Evolutionary conservation across 2,113 vertebrate genomes (phyloP).

Genomic region (Oncorhynchus nerka): DNA sequence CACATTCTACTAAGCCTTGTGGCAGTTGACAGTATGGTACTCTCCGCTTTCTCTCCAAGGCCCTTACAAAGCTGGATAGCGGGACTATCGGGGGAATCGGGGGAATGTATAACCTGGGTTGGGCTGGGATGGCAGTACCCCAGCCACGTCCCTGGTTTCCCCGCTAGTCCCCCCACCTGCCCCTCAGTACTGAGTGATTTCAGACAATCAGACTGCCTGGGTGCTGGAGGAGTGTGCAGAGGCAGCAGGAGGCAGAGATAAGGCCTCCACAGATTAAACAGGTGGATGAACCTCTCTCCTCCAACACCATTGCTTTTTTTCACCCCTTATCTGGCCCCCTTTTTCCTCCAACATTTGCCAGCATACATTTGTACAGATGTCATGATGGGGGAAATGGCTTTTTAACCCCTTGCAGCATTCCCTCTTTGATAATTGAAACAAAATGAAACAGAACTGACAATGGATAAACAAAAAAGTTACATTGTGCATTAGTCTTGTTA

Average conservation of each 20-base stretch:
- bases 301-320: slow-evolving; percentile 59
- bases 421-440: slow-evolving; percentile 56
- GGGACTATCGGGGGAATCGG: neutral
- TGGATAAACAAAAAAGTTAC: neutral
- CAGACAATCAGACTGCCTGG: slow-evolving; percentile 61
- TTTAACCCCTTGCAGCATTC: slow-evolving; percentile 63
- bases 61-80: slow-evolving; percentile 18
- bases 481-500: neutral
- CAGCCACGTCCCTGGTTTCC: slow-evolving; percentile 10
- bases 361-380: slow-evolving; percentile 73
- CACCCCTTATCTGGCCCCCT: slow-evolving; percentile 64
- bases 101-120: neutral
- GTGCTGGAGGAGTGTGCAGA: slow-evolving; percentile 63
- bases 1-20: neutral
- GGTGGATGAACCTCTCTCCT: slow-evolving; percentile 78
- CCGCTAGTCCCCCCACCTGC: neutral
- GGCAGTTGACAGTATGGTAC: slow-evolving; percentile 44
- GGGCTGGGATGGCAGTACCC: slow-evolving; percentile 20
- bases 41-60: slow-evolving; percentile 24
- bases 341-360: slow-evolving; percentile 65
- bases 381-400: slow-evolving; percentile 74
- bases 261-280: slow-evolving; percentile 78
- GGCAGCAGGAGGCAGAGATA: slow-evolving; percentile 76
- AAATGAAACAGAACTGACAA: slow-evolving; percentile 32
- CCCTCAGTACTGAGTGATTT: slow-evolving; percentile 65